Evolutionary conservation across 2,888 invertebrate genomes (phyloP), one percentile per base, ranked within the genome.

Genomic region (Limnephilus marmoratus): DNA sequence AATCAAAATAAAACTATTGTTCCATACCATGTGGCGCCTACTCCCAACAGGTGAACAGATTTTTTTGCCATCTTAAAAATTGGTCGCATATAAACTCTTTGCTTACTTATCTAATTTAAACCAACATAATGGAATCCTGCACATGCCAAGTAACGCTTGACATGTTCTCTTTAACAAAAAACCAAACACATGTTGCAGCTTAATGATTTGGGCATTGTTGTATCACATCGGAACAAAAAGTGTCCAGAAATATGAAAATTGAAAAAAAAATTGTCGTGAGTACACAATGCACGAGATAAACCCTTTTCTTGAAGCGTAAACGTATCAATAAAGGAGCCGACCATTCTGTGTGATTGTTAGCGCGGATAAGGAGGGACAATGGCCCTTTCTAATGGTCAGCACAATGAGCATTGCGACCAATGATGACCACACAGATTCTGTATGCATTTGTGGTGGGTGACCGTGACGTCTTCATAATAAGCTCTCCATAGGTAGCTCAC

Each of bases 301-400:
- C 88, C 88, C 88, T 88, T 88, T 45, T 68, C 68, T 68, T 68
- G 88, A 68, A 88, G 88, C 88, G 88, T 88, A 88, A 88, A 88
- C 88, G 53, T 31, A 88, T 88, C 31, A 88, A 68, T 88, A 88
- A 88, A 88, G 80, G 88, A 88, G 68, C 88, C 88, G 88, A 53
- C 88, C 80, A 24, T 88, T 31, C 68, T 53, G 15, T 29, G 34
- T 34, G 88, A 53, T 80, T 80, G 88, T 88, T 37, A 41, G 68
- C 53, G 88, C 68, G 53, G 68, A 88, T 80, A 88, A 88, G 68
- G 86, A 24, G 88, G 88, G 68, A 88, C 88, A 88, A 53, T 34
- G 88, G 68, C 86, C 86, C 86, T 86, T 86, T 86, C 86, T 49
- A 45, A 45, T 49, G 86, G 80, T 88, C 68, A 88, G 34, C 68